A percentile compares a stretch with the other conserved stretches of the same genome.
Evolutionary conservation across 2,113 vertebrate species (phyloP).

Genomic region (Brachyhypopomus gauderio): DNA sequence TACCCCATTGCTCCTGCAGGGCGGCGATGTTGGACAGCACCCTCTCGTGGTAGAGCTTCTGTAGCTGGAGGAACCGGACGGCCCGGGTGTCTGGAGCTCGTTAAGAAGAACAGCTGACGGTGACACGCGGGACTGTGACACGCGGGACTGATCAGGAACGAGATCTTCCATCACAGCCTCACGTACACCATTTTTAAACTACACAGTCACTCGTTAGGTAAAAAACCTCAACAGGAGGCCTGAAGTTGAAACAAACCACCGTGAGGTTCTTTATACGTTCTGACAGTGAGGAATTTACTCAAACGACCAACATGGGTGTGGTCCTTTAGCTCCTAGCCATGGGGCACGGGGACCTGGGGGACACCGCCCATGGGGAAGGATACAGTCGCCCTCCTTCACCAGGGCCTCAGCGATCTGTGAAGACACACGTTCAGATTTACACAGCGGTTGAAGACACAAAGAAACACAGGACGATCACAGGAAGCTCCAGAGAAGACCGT

Average conservation of each 20-base stretch:
- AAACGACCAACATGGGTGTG: too few relatives aligned
- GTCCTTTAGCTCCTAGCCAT: too few relatives aligned
- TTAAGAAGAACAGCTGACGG: conserved; percentile 66
- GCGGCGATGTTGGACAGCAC: conserved; percentile 88
- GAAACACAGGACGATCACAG: background rate
- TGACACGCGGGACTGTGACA: too few relatives aligned
- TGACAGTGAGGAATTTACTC: too few relatives aligned
- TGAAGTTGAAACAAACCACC: too few relatives aligned
- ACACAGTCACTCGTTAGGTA: too few relatives aligned
- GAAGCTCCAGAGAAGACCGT: too few relatives aligned
- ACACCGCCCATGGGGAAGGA: conserved; percentile 74
- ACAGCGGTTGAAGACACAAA: too few relatives aligned
- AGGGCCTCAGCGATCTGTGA: conserved; percentile 91
- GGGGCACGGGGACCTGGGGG: too few relatives aligned
- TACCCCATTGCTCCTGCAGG: conserved; percentile 90
- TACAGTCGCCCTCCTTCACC: conserved; percentile 92
- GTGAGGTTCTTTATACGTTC: too few relatives aligned
- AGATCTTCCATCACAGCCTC: background rate
- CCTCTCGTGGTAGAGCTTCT: conserved; percentile 90
- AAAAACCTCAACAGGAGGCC: too few relatives aligned
- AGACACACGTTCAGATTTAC: background rate
- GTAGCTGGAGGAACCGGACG: conserved; percentile 90
- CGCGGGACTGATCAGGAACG: background rate
- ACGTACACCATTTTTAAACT: background rate
- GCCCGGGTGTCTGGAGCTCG: conserved; percentile 86